Percentiles rank a stretch among this genome's conserved stretches.
These are phyloP conservation scores for Tetragonula carbonaria DNA, from an alignment of 2,888 invertebrate genomes.

Conservation along the genomic window DNA sequence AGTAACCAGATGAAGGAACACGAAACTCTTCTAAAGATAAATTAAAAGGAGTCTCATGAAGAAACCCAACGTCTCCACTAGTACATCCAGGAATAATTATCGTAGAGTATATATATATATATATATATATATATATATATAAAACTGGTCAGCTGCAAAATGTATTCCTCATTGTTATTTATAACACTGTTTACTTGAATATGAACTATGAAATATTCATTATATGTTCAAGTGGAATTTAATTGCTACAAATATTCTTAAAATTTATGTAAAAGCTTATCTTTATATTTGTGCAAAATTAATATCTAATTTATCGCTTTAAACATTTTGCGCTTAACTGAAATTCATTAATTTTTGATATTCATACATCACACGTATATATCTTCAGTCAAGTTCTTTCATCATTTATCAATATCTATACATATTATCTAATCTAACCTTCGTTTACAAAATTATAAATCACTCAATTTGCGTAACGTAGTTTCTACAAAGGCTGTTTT, in stretches of 20 bases:
- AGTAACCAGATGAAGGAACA: too few species aligned
- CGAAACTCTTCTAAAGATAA: too few species aligned
- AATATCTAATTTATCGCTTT: background rate
- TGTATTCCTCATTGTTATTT: background rate
- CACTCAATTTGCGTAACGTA: background rate
- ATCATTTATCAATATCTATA: background rate
- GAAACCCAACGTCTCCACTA: too few species aligned
- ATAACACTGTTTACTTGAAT: too few species aligned
- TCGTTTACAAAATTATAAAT: background rate
- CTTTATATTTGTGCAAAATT: constrained; percentile 5
- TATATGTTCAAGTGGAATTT: background rate
- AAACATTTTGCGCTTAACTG: background rate
- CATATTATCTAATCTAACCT: background rate
- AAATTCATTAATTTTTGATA: background rate
- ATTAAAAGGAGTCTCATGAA: too few species aligned
- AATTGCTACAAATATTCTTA: background rate
- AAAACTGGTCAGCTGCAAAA: background rate
- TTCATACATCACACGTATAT: background rate
- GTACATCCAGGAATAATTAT: too few species aligned
- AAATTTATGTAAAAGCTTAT: background rate
- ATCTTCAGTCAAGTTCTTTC: background rate
- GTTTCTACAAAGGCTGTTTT: background rate
- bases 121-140: too few species aligned
- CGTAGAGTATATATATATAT: too few species aligned
- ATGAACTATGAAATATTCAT: too few species aligned